A percentile compares a stretch with the other conserved stretches of the same genome.
Conservation (phyloP, 1,140 invertebrate species). For the Drosophila littoralis region DNA sequence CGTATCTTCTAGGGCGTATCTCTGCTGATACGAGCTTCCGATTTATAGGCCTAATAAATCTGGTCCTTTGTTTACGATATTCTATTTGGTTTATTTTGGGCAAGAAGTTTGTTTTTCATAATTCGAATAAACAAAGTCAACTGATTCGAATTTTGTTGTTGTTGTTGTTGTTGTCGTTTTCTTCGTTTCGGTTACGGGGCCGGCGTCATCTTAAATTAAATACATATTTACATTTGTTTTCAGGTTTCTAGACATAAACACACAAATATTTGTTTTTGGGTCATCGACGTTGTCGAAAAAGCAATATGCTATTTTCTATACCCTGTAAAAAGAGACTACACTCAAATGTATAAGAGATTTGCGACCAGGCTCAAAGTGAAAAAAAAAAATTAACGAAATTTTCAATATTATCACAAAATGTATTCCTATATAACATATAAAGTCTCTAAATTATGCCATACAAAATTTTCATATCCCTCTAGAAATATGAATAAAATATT, state of each 20-base stretch:
- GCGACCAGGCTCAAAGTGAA: not conserved
- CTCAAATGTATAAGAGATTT: not conserved
- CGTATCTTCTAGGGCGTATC: too few relatives aligned
- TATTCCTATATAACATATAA: too few relatives aligned
- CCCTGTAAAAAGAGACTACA: not conserved
- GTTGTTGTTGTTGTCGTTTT: constrained; percentile 27
- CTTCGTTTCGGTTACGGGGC: constrained; percentile 26
- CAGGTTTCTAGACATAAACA: not conserved
- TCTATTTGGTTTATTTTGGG: constrained; percentile 29
- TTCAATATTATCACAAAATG: too few relatives aligned
- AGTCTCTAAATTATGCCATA: too few relatives aligned
- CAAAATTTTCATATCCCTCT: too few relatives aligned
- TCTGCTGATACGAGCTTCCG: not conserved
- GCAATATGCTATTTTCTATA: constrained; percentile 11
- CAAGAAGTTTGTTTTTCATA: constrained; percentile 53
- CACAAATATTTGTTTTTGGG: constrained; percentile 54
- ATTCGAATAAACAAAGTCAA: constrained; percentile 71
- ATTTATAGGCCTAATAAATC: constrained; percentile 29
- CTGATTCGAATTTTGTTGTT: constrained; percentile 52
- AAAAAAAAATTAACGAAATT: too few relatives aligned
- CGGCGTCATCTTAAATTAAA: constrained; percentile 28
- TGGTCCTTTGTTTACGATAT: constrained; percentile 42
- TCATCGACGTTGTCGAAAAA: constrained; percentile 56
- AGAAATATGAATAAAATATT: too few relatives aligned
- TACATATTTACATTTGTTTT: constrained; percentile 11